Percentiles rank a stretch among this genome's conserved stretches.
Conservation (phyloP, 2,113 vertebrate species). For the Poicephalus meyeri region DNA sequence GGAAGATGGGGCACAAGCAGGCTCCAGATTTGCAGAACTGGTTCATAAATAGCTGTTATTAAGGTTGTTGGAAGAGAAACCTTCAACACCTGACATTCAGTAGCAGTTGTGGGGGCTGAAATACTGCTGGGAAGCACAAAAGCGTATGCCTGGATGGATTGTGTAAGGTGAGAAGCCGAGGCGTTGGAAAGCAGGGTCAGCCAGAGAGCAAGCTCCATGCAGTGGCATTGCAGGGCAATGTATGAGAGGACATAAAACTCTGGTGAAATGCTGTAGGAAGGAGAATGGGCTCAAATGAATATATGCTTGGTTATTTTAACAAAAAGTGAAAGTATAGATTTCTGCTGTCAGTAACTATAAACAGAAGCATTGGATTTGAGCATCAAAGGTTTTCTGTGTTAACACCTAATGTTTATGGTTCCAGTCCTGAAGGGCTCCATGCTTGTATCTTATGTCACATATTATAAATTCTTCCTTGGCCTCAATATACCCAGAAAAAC, state of each 20-base stretch:
- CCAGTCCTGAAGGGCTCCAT: neutral
- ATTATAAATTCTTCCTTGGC: neutral
- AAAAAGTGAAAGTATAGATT: neutral
- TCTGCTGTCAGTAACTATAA: neutral
- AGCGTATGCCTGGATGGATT: accelerated
- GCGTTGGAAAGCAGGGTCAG: neutral
- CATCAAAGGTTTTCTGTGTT: neutral
- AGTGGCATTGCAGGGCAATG: accelerated
- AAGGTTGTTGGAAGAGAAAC: neutral
- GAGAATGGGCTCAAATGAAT: neutral
- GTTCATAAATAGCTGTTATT: neutral
- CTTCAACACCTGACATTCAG: too few species aligned
- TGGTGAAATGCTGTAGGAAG: accelerated
- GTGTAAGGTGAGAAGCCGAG: neutral
- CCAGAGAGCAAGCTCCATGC: neutral
- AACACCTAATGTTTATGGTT: neutral
- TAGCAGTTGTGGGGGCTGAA: neutral
- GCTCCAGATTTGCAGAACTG: neutral
- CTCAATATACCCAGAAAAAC: neutral
- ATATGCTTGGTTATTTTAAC: neutral
- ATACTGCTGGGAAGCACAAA: neutral
- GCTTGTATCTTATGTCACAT: too few species aligned
- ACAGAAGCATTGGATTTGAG: neutral
- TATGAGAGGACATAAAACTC: neutral
- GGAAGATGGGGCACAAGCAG: neutral